Percentiles rank a stretch among this genome's conserved stretches.
Conservation (phyloP, 2,797 vertebrate genomes). For the Characodon lateralis region DNA sequence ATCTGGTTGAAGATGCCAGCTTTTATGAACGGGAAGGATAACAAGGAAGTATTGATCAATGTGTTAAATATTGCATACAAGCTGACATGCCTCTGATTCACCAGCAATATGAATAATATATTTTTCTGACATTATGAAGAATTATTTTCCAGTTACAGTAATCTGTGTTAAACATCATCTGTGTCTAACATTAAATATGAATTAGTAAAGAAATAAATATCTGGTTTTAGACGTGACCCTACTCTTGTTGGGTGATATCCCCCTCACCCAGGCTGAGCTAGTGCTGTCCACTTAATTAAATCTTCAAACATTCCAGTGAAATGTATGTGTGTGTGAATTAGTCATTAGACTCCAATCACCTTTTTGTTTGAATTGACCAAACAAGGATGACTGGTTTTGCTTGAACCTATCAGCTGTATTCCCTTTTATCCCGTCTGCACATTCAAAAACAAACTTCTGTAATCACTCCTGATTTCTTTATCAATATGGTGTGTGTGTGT, state of each 20-base stretch:
- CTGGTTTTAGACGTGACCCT: not conserved
- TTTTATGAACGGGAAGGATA: not conserved
- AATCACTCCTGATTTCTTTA: conserved; percentile 2
- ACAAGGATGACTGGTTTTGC: not conserved
- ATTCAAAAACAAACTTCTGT: not conserved
- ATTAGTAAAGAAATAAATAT: not conserved
- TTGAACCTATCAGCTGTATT: not conserved
- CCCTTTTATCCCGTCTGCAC: not conserved
- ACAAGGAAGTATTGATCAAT: not conserved
- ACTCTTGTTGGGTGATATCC: not conserved
- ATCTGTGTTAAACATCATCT: not conserved
- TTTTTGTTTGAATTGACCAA: conserved; percentile 5
- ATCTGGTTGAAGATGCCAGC: not conserved
- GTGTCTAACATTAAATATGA: not conserved
- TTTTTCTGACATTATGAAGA: not conserved
- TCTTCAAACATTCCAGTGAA: conserved; percentile 2
- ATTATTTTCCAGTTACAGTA: not conserved
- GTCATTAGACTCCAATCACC: conserved; percentile 3
- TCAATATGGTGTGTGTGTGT: conserved; percentile 4
- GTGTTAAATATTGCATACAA: not conserved
- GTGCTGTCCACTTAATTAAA: not conserved
- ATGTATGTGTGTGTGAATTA: not conserved
- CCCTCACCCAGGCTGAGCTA: not conserved
- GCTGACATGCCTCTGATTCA: not conserved
- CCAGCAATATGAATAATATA: not conserved